Evolutionary conservation across 2,113 vertebrate species (phyloP), one percentile per base, ranked within the genome.

Genomic region (Clarias batrachus): DNA sequence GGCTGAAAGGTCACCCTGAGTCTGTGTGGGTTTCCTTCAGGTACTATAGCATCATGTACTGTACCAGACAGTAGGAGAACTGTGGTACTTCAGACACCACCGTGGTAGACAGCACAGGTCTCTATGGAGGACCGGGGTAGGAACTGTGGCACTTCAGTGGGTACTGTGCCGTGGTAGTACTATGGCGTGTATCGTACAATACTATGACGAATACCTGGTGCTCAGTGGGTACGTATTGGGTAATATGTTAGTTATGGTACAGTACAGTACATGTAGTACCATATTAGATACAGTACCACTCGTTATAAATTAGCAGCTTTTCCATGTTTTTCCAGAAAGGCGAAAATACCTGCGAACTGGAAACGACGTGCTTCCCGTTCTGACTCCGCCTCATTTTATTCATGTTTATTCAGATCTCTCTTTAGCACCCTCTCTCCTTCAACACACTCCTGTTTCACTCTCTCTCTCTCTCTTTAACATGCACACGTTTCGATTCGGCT

Each of bases 401-500:
- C 2, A 21, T 41, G 33, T 73, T 21, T 41, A 19, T 73, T 74
- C 41, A 48, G 71, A 23, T 52, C 33, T 21, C 63, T 52, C 81
- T 54, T 52, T 11, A 52, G n/a, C 62, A 27, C 62, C 41, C 41
- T n/a, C 86, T 65, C 13, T 82, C 70, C 63, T 89, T 79, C 21
- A 62, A 84, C 84, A 73, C 85, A 80, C 82, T 79, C 82, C 80
- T 54, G 5, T n/a, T 62, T 57, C 30, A 19, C 30, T 48, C 78
- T 79, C 81, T 41, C 68, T 60, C 83, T 88, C 65, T 57, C 82
- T 63, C 62, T 81, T 83, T 2, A 19, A 1, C 2, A 1, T 41
- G 6, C 19, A 25, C 37, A 76, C 73, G 52, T 76, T 76, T 48
- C 11, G 73, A 76, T 76, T 41, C 83, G 62, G 81, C 76, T 88